These are phyloP conservation scores for Heliornis fulica DNA, from an alignment of 2,113 vertebrate species.

Conservation along the genomic window DNA sequence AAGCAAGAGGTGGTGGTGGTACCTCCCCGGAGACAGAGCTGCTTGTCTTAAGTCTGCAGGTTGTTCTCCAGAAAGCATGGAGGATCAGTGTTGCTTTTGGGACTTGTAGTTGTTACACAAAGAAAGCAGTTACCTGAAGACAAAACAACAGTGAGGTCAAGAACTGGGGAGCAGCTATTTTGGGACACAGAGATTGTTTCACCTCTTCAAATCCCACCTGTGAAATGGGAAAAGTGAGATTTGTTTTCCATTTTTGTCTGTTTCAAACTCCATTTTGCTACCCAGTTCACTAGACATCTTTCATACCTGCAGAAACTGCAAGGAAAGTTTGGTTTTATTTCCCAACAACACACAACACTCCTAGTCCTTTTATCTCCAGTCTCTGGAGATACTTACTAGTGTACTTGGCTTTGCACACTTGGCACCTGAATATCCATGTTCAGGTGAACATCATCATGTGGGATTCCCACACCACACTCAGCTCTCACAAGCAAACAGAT, in stretches of 20 bases:
- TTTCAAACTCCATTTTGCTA: background rate
- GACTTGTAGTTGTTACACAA: background rate
- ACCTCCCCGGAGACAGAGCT: background rate
- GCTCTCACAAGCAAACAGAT: background rate
- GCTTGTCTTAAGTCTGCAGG: background rate
- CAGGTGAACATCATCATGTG: too few species aligned
- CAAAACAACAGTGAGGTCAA: background rate
- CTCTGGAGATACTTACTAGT: background rate
- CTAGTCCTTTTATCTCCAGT: background rate
- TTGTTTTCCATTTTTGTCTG: background rate
- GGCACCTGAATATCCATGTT: background rate
- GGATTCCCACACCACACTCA: background rate
- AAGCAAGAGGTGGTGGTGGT: background rate
- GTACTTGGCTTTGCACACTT: background rate
- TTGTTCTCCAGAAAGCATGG: background rate
- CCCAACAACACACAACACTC: rapidly evolving
- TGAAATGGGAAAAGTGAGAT: background rate
- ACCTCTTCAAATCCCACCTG: background rate
- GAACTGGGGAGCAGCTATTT: background rate
- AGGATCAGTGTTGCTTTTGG: background rate
- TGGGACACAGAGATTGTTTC: background rate
- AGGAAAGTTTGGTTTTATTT: background rate
- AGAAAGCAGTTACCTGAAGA: background rate
- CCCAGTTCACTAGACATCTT: background rate
- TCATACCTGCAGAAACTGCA: background rate